phyloP scores from a whole-genome alignment of 2,888 invertebrate genomes.

The Papilio elwesi region DNA sequence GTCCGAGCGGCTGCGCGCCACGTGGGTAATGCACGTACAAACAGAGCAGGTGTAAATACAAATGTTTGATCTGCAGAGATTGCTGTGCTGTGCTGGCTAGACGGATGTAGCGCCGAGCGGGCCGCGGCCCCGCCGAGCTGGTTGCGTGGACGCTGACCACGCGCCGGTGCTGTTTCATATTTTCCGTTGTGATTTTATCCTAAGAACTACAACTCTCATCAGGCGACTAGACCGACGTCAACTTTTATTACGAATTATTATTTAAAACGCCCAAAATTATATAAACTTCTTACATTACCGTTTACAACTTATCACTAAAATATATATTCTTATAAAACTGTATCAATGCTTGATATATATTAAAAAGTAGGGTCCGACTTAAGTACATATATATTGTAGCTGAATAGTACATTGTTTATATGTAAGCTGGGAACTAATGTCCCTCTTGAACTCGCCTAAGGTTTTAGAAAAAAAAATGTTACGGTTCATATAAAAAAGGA shows the following conservation, averaged over 20 bases:
- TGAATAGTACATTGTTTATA: neutral
- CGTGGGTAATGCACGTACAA: neutral
- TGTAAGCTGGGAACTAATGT: neutral
- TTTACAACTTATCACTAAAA: constrained; percentile 3
- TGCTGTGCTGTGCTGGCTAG: too few relatives aligned
- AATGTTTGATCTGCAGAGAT: neutral
- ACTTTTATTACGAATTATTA: neutral
- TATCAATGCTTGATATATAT: neutral
- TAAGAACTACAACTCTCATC: constrained; percentile 6
- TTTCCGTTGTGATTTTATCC: neutral
- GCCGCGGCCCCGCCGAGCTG: neutral
- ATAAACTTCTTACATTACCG: constrained; percentile 14
- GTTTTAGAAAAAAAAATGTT: neutral
- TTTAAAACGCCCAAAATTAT: neutral
- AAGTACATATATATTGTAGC: constrained; percentile 1
- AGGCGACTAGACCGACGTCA: constrained; percentile 26
- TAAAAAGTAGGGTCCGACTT: neutral
- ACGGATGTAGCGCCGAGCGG: too few relatives aligned
- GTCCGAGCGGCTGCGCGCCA: neutral
- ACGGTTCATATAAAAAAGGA: neutral
- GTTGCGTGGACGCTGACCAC: neutral
- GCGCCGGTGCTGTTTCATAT: neutral
- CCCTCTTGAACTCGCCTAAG: neutral
- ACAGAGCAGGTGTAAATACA: neutral
- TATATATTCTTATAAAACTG: neutral